phyloP scores from a whole-genome alignment of 2,113 vertebrate species.

The Labeo rohita region DNA sequence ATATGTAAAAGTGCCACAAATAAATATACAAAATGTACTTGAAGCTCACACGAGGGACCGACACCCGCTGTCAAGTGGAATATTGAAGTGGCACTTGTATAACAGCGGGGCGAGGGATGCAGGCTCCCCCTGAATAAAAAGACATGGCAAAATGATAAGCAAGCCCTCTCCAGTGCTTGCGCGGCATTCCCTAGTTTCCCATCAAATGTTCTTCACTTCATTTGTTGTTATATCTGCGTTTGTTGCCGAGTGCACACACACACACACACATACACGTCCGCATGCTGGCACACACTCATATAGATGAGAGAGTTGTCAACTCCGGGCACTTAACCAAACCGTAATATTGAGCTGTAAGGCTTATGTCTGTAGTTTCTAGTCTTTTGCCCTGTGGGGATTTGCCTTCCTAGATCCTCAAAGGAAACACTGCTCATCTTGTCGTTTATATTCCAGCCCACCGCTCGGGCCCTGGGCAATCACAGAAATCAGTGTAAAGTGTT shows the following conservation, averaged over 20 bases:
- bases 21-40: constrained; percentile 39
- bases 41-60: background rate
- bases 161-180: constrained; percentile 11
- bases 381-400: constrained; percentile 49
- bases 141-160: constrained; percentile 37
- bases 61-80: constrained; percentile 29
- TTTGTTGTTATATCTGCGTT: constrained; percentile 43
- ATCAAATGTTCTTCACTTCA: constrained; percentile 44
- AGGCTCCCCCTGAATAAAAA: constrained; percentile 29
- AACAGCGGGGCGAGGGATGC: constrained; percentile 24
- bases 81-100: constrained; percentile 42
- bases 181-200: constrained; percentile 10
- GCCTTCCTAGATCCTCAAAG: constrained; percentile 32
- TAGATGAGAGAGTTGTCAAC: constrained; percentile 51
- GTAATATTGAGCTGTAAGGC: constrained; percentile 49
- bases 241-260: constrained; percentile 21
- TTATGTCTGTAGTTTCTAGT: constrained; percentile 46
- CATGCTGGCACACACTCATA: background rate
- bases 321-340: constrained; percentile 53
- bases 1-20: constrained; percentile 29
- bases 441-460: constrained; percentile 51
- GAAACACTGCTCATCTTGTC: constrained; percentile 44
- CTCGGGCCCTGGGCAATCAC: constrained; percentile 53
- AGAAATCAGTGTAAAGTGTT: constrained; percentile 49
- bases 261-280: background rate